Conservation (phyloP, 1,140 invertebrate genomes). For the Drosophila sechellia region DNA sequence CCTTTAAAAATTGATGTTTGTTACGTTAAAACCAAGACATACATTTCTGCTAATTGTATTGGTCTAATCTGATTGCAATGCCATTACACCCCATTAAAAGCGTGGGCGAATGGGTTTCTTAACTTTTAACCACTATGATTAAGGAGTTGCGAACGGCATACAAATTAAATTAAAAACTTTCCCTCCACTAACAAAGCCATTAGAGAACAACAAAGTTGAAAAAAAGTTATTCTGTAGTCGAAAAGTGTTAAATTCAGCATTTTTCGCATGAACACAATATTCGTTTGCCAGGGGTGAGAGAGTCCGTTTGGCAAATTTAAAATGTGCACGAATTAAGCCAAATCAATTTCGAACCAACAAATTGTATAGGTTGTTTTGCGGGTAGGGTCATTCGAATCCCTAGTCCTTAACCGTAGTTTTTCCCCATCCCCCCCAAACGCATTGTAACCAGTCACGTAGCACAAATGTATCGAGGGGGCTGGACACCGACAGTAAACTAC, state of each 20-base stretch:
- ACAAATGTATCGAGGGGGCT: conserved; percentile 79
- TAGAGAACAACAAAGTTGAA: conserved; percentile 15
- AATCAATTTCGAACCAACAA: conserved; percentile 73
- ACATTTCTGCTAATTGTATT: background rate
- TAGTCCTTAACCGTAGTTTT: conserved; percentile 22
- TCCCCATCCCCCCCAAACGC: conserved; percentile 12
- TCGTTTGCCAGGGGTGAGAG: background rate
- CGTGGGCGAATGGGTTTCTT: background rate
- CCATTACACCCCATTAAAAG: background rate
- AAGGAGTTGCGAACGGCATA: conserved; percentile 17
- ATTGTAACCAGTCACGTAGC: conserved; percentile 76
- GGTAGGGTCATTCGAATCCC: conserved; percentile 39
- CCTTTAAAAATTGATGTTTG: no score
- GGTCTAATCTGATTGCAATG: background rate
- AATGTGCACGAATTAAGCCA: conserved; percentile 76
- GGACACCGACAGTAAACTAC: conserved; percentile 68
- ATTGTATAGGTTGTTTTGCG: conserved; percentile 62
- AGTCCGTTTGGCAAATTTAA: conserved; percentile 55
- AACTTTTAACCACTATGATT: conserved; percentile 21
- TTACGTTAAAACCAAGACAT: background rate
- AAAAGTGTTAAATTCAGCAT: conserved; percentile 11
- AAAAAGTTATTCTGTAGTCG: conserved; percentile 21
- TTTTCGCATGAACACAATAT: conserved; percentile 34
- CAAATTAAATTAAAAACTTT: conserved; percentile 41
- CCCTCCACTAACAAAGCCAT: conserved; percentile 23